These are phyloP conservation scores for Ecdyonurus torrentis DNA, from an alignment of 2,888 invertebrate genomes.

Conservation along the genomic window DNA sequence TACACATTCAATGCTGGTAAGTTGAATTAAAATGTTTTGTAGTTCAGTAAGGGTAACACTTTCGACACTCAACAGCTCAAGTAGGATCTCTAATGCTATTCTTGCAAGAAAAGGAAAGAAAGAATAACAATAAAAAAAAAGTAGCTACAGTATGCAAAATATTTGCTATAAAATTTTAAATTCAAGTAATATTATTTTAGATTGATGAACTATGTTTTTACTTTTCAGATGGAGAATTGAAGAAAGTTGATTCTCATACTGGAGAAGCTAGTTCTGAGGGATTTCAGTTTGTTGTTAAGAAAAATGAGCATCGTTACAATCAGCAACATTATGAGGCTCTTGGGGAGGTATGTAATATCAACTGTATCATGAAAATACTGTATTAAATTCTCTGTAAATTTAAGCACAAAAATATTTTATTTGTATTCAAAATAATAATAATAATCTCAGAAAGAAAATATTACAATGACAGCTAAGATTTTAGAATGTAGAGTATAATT, in stretches of 20 bases:
- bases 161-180: too few species aligned
- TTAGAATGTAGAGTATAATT: too few species aligned
- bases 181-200: neutral
- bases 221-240: slow-evolving; percentile 41
- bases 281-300: slow-evolving; percentile 47
- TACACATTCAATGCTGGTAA: slow-evolving; percentile 38
- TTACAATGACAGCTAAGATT: too few species aligned
- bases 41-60: neutral
- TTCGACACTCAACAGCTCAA: too few species aligned
- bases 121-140: too few species aligned
- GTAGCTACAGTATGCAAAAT: too few species aligned
- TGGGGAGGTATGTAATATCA: slow-evolving; percentile 35
- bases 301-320: slow-evolving; percentile 42
- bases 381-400: neutral
- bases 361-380: too few species aligned
- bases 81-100: neutral
- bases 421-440: too few species aligned
- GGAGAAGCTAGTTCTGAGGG: slow-evolving; percentile 33
- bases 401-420: too few species aligned
- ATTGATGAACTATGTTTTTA: neutral
- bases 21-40: neutral
- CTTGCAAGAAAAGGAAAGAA: too few species aligned
- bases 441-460: too few species aligned
- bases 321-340: slow-evolving; percentile 55
- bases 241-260: slow-evolving; percentile 35